Evolutionary conservation across 2,888 invertebrate species (phyloP).

Genomic region (Polymixis flavicincta): DNA sequence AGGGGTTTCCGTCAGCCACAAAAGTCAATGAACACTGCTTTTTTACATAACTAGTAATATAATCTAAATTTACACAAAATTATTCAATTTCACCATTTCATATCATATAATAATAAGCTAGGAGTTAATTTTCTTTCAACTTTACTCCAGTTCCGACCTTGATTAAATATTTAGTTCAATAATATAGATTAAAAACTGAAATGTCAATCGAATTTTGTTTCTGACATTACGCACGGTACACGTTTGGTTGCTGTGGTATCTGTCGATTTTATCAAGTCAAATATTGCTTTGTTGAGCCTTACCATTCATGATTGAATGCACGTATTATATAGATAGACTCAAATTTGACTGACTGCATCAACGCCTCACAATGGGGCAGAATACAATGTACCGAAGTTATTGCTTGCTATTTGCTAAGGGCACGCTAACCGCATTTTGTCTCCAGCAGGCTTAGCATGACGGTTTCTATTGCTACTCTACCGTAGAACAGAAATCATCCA

Average conservation of each 20-base stretch:
- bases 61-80: neutral
- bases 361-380: conserved; percentile 52
- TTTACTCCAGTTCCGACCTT: neutral
- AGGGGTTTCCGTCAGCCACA: no score
- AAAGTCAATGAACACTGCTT: neutral
- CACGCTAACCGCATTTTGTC: conserved; percentile 20
- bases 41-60: neutral
- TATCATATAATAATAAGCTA: neutral
- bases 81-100: neutral
- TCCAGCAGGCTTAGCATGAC: no score
- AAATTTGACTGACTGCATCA: conserved; percentile 45
- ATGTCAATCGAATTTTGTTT: neutral
- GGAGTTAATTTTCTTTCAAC: neutral
- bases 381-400: conserved; percentile 59
- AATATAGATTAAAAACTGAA: neutral
- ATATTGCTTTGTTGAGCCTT: conserved; percentile 32
- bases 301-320: conserved; percentile 36
- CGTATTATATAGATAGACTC: conserved; percentile 19
- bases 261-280: conserved; percentile 28
- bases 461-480: no score
- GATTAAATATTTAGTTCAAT: neutral
- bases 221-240: neutral
- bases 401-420: conserved; percentile 33
- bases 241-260: neutral
- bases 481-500: no score